phyloP scores from a whole-genome alignment of 2,113 vertebrate genomes.

The Cyanistes caeruleus region DNA sequence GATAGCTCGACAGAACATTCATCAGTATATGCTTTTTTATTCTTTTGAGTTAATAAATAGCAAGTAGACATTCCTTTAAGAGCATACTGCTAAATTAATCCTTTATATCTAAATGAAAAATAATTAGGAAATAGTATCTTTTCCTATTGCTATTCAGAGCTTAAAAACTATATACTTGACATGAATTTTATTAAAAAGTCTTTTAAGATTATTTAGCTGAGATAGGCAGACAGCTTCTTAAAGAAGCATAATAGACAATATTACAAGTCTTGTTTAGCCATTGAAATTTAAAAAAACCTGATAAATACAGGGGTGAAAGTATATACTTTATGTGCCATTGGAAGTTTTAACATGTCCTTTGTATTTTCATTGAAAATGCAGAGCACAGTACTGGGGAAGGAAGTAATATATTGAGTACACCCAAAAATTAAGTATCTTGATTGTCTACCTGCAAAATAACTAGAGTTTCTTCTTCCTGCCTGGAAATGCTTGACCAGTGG shows the following conservation, averaged over 20 bases:
- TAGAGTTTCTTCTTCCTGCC: not conserved
- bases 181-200: not conserved
- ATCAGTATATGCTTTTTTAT: not conserved
- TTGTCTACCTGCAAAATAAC: not conserved
- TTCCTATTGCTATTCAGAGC: not conserved
- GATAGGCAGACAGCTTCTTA: not conserved
- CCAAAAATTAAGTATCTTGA: not conserved
- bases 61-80: not conserved
- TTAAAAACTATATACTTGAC: not conserved
- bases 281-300: not conserved
- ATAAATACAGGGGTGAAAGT: not conserved
- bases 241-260: not conserved
- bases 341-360: not conserved
- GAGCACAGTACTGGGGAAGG: not conserved
- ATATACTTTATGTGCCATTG: not conserved
- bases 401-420: not conserved
- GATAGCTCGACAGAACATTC: not conserved
- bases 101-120: not conserved
- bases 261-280: not conserved
- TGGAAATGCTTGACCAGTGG: not conserved
- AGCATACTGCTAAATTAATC: not conserved
- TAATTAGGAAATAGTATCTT: not conserved
- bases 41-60: not conserved
- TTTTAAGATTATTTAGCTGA: not conserved
- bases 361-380: not conserved